These are phyloP conservation scores for Prenolepis imparis DNA, from an alignment of 2,888 invertebrate genomes.

Conservation along the genomic window DNA sequence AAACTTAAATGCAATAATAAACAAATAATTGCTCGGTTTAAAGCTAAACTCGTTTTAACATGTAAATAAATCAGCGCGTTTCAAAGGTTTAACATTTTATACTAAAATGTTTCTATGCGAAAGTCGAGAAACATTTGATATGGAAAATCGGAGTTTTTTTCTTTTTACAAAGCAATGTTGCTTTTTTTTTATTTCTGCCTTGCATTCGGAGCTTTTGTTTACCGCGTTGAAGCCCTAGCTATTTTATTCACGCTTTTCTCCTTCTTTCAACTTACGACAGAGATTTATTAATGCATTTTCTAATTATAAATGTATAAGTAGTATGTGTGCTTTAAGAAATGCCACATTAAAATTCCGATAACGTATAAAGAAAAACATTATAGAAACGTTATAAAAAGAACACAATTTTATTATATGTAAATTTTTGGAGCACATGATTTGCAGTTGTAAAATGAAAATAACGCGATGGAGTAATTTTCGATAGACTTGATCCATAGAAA, in stretches of 20 bases:
- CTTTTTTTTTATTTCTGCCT: slow-evolving; percentile 13
- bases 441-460: not conserved
- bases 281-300: slow-evolving; percentile 39
- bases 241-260: slow-evolving; percentile 30
- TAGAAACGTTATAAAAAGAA: slow-evolving; percentile 7
- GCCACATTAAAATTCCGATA: not conserved
- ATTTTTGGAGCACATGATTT: not conserved
- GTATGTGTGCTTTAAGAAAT: not conserved
- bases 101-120: not conserved
- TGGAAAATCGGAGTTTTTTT: slow-evolving; percentile 10
- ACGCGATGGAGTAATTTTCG: not conserved
- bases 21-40: slow-evolving; percentile 10
- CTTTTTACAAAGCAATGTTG: not conserved
- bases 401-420: not conserved
- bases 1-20: slow-evolving; percentile 2
- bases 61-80: not conserved
- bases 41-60: not conserved
- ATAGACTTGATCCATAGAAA: not conserved
- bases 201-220: slow-evolving; percentile 7
- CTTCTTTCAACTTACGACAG: not conserved
- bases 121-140: not conserved
- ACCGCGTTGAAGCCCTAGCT: not conserved
- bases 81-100: not conserved
- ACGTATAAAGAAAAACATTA: not conserved
- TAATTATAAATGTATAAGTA: slow-evolving; percentile 12